phyloP scores from a whole-genome alignment of 2,888 invertebrate genomes.

The Perizoma flavofasciatum region DNA sequence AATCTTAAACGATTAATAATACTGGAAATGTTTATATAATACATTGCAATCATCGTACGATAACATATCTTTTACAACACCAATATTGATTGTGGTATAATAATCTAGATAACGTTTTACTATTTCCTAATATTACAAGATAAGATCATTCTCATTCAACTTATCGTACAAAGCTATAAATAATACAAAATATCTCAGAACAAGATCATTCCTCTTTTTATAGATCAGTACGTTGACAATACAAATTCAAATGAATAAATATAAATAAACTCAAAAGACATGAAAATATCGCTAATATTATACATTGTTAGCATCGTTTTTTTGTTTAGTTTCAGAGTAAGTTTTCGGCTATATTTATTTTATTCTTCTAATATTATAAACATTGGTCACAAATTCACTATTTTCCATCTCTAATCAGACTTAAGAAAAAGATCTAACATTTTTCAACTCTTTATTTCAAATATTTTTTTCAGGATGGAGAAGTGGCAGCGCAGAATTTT shows the following conservation, averaged over 20 bases:
- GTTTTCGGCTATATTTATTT: conserved; percentile 7
- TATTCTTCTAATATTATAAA: no score
- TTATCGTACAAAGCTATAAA: conserved; percentile 12
- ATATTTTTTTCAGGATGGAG: conserved; percentile 42
- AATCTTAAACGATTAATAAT: no score
- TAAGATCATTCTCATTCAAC: conserved; percentile 25
- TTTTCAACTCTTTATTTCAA: not conserved
- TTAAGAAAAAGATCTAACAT: no score
- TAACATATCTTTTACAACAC: conserved; percentile 20
- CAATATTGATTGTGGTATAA: conserved; percentile 23
- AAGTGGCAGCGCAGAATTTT: conserved; percentile 45
- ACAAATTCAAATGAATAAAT: conserved; percentile 16
- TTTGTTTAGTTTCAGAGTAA: conserved; percentile 28
- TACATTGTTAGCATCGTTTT: conserved; percentile 14
- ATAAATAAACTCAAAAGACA: conserved; percentile 11
- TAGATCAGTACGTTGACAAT: conserved; percentile 17
- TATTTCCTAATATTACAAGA: conserved; percentile 22
- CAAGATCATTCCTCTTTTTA: conserved; percentile 20
- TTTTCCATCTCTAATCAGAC: no score
- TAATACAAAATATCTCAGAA: conserved; percentile 14
- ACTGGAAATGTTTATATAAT: conserved; percentile 2
- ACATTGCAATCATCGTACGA: conserved; percentile 3
- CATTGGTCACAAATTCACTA: no score
- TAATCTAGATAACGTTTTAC: conserved; percentile 21
- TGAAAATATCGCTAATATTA: conserved; percentile 28